A percentile compares a stretch with the other conserved stretches of the same genome.
phyloP scores from a whole-genome alignment of 2,888 invertebrate genomes.

The Lomographa bimaculata region DNA sequence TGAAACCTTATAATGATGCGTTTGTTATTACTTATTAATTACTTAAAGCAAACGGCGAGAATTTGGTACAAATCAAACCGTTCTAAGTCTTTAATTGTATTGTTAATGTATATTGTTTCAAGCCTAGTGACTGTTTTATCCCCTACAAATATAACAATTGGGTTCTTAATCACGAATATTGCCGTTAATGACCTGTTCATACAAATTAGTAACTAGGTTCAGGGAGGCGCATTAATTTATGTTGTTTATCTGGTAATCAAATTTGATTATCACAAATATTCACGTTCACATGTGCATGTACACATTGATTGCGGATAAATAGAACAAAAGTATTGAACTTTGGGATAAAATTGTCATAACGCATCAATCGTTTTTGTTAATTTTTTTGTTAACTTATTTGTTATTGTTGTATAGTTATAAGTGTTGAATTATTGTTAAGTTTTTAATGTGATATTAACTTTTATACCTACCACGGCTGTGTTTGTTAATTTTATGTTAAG shows the following conservation, averaged over 20 bases:
- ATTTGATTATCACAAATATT: conserved; percentile 32
- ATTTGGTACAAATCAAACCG: conserved; percentile 1
- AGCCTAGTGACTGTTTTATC: conserved; percentile 56
- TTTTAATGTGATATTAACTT: conserved; percentile 66
- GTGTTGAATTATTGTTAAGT: conserved; percentile 78
- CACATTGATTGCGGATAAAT: conserved; percentile 25
- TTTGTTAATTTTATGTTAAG: conserved; percentile 83
- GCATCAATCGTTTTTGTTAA: conserved; percentile 45
- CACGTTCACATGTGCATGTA: conserved; percentile 19
- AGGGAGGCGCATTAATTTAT: conserved; percentile 28
- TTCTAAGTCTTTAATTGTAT: conserved; percentile 19
- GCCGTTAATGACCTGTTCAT: conserved; percentile 21
- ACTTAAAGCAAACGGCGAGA: background rate
- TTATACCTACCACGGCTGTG: conserved; percentile 70
- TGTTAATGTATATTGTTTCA: conserved; percentile 23
- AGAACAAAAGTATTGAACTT: conserved; percentile 25
- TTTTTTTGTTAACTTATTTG: conserved; percentile 44
- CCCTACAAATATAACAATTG: conserved; percentile 29
- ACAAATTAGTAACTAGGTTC: conserved; percentile 19
- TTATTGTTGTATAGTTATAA: conserved; percentile 71
- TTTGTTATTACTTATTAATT: background rate
- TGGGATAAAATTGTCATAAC: conserved; percentile 69
- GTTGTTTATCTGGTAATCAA: conserved; percentile 34
- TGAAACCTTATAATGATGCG: conserved; percentile 50
- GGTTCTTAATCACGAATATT: conserved; percentile 26